A percentile compares a stretch with the other conserved stretches of the same genome.
Conservation (phyloP, 1,140 invertebrate genomes). For the Drosophila littoralis region DNA sequence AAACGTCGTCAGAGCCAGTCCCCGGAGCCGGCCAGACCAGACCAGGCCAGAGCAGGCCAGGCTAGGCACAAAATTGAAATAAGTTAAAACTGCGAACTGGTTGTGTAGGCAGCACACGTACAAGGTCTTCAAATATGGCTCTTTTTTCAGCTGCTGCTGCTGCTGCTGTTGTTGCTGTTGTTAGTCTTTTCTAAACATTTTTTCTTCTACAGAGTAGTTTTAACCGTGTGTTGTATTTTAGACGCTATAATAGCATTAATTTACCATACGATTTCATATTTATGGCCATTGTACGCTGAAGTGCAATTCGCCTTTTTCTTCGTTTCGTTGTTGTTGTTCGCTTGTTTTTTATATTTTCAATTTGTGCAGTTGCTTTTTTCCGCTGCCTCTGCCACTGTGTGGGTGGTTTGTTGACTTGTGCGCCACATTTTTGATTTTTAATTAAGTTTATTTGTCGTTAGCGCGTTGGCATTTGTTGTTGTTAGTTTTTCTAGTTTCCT, state of each 20-base stretch:
- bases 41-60: constrained; percentile 45
- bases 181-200: constrained; percentile 73
- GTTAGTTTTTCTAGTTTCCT: constrained; percentile 41
- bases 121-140: constrained; percentile 82
- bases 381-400: constrained; percentile 36
- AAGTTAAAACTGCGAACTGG: constrained; percentile 72
- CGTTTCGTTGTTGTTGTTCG: constrained; percentile 17
- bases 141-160: constrained; percentile 52
- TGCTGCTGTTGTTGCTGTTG: constrained; percentile 25
- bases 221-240: constrained; percentile 58
- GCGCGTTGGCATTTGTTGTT: constrained; percentile 19
- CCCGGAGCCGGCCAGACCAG: constrained; percentile 42
- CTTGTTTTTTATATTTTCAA: constrained; percentile 47
- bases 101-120: constrained; percentile 81
- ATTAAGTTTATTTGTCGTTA: constrained; percentile 56
- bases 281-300: constrained; percentile 76
- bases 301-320: constrained; percentile 61
- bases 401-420: constrained; percentile 73
- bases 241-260: constrained; percentile 81
- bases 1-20: constrained; percentile 49
- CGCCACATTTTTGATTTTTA: constrained; percentile 62
- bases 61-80: constrained; percentile 68
- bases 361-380: constrained; percentile 57
- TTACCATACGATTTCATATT: constrained; percentile 81
- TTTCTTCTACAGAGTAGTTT: constrained; percentile 64